Percentiles rank a stretch among this genome's conserved stretches.
phyloP scores from a whole-genome alignment of 2,888 invertebrate genomes.

The Ametastegia equiseti region DNA sequence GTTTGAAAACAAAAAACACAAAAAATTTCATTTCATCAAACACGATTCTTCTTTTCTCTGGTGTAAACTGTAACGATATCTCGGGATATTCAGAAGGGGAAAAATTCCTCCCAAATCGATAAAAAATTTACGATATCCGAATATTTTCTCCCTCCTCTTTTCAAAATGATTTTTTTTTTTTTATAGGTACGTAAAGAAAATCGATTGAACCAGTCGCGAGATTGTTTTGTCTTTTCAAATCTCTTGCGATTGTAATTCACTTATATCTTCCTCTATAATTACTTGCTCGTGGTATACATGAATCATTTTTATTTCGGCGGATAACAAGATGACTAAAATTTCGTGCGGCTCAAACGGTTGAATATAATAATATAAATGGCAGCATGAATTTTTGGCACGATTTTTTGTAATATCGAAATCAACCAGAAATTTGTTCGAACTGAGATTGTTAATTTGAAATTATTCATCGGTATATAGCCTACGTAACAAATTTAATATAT shows the following conservation, averaged over 20 bases:
- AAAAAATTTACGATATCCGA: too few relatives aligned
- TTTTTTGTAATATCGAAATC: constrained; percentile 3
- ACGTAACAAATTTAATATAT: constrained; percentile 56
- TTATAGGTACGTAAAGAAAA: too few relatives aligned
- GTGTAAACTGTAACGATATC: too few relatives aligned
- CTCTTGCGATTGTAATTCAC: neutral
- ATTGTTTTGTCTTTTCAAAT: neutral
- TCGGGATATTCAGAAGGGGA: too few relatives aligned
- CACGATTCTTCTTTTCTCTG: too few relatives aligned
- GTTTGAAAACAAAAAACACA: too few relatives aligned
- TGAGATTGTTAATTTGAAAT: constrained; percentile 22
- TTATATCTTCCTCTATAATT: neutral
- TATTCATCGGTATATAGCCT: constrained; percentile 48
- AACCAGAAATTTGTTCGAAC: neutral
- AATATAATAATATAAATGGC: neutral
- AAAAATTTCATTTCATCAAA: too few relatives aligned
- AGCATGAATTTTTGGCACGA: constrained; percentile 17
- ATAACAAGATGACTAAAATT: neutral
- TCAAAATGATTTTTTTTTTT: too few relatives aligned
- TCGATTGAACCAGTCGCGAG: too few relatives aligned
- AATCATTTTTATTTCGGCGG: neutral
- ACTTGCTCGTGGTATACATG: neutral
- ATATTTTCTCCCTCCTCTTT: too few relatives aligned
- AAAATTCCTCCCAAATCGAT: too few relatives aligned
- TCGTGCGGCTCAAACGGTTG: neutral